These are phyloP conservation scores for Drosophila pachea DNA, from an alignment of 1,140 invertebrate species.

Conservation along the genomic window DNA sequence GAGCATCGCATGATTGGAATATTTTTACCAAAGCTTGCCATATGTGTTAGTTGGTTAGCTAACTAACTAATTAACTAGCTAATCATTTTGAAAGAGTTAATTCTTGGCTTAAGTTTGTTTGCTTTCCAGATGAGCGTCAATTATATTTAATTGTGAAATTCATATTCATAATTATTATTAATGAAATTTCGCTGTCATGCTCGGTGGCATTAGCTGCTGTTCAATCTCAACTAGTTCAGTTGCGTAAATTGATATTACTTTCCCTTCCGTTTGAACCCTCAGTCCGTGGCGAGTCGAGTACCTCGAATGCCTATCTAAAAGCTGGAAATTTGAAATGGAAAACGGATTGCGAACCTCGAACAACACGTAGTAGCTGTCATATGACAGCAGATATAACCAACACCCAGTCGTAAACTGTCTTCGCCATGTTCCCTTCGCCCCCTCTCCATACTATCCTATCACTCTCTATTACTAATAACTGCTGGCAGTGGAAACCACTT, in stretches of 20 bases:
- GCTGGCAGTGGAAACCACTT: constrained; percentile 27
- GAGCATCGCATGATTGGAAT: too few species aligned
- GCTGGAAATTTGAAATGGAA: constrained; percentile 13
- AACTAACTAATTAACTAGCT: constrained; percentile 10
- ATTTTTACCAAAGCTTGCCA: too few species aligned
- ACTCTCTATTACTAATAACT: background rate
- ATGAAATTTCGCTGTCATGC: too few species aligned
- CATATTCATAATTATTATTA: too few species aligned
- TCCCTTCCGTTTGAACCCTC: constrained; percentile 1
- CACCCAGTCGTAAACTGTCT: background rate
- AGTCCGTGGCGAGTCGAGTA: background rate
- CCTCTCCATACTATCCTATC: background rate
- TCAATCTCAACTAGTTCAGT: too few species aligned
- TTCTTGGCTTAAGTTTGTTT: constrained; percentile 13
- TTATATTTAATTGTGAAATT: constrained; percentile 14
- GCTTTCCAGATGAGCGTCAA: constrained; percentile 11
- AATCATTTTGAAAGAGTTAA: background rate
- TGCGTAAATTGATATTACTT: constrained; percentile 10
- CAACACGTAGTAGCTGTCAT: constrained; percentile 15
- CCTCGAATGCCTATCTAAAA: background rate
- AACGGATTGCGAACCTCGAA: constrained; percentile 6
- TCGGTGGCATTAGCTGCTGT: too few species aligned
- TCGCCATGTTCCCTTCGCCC: background rate
- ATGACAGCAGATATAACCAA: constrained; percentile 11
- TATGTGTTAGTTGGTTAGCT: too few species aligned